phyloP scores from a whole-genome alignment of 1,140 invertebrate genomes.

The Campoletis sonorensis region DNA sequence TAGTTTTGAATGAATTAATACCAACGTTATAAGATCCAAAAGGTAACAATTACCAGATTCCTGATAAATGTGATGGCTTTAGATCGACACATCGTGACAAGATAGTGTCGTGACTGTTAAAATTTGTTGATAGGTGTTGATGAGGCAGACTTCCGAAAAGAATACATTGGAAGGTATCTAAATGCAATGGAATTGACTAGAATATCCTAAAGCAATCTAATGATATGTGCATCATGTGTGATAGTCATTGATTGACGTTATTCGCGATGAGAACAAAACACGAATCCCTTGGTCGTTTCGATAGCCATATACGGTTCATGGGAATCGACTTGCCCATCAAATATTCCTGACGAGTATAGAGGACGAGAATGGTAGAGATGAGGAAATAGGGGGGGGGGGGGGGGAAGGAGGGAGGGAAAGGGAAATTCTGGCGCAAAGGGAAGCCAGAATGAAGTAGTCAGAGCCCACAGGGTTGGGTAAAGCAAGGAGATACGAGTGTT shows the following conservation, averaged over 20 bases:
- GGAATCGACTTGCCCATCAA: neutral
- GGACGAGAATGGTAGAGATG: neutral
- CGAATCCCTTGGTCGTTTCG: neutral
- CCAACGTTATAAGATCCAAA: no score
- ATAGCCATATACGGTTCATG: neutral
- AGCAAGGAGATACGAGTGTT: conserved; percentile 33
- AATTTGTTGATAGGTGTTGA: no score
- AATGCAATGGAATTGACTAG: neutral
- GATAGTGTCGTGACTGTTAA: no score
- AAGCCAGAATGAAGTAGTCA: neutral
- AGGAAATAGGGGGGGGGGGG: neutral
- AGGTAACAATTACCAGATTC: no score
- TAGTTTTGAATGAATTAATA: no score
- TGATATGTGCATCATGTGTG: neutral
- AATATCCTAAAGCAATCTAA: neutral
- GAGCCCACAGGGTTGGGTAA: neutral
- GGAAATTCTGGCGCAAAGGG: conserved; percentile 9
- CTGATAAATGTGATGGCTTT: no score
- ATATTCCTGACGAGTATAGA: neutral
- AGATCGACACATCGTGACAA: neutral
- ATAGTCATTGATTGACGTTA: conserved; percentile 30
- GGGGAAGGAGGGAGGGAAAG: conserved; percentile 41
- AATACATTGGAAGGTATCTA: neutral
- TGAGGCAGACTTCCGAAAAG: neutral
- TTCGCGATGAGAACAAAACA: conserved; percentile 16